Base-by-base conservation (phyloP, 2,888 invertebrate genomes). In the Hemaris fuciformis region DNA sequence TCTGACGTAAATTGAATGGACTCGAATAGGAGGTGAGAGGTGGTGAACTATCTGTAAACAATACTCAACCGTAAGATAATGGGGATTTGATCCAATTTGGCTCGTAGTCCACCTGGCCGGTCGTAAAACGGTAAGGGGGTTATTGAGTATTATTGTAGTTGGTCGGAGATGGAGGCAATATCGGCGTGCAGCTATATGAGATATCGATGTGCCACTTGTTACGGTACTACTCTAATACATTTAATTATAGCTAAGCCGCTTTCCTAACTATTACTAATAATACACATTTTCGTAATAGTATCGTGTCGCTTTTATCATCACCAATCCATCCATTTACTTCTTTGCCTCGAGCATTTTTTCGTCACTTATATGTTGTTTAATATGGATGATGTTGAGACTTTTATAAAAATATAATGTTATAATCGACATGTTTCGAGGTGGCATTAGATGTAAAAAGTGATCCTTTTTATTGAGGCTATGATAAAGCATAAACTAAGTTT, bases 1-100 rank as follows among this genome's bases (percentile, higher is more conserved):
- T 75, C 70, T 79, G 82, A 75, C 81, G 79, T 81, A 89, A 89
- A 90, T 90, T 90, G 88, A 88, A 90, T 89, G 84, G 75, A 72
- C 68, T 71, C 64, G 62, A 71, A 74, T 73, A 72, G 76, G 75
- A 73, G 79, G 81, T 77, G 77, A 79, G 80, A 79, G 79, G 75
- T 76, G 73, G 68, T 41, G 31, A 57, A 42, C 20, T 25, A 31
- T 25, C 59, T 59, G 57, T 60, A 61, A 57, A 38, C 66, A 59
- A 79, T 68, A 69, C 60, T 73, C 61, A 15, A 71, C 77, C 69
- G 77, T 73, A 73, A 66, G 22, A 10, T 23, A 20, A 43, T 22
- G 62, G 22, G 13, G 10, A 60, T 73, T 75, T 34, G 73, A 75
- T 73, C 61, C 67, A 60, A 71, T 80, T 80, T 81, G 43, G 74